A percentile compares a stretch with the other conserved stretches of the same genome.
These are phyloP conservation scores for Lasiommata megera DNA, from an alignment of 2,888 invertebrate genomes.

Conservation along the genomic window DNA sequence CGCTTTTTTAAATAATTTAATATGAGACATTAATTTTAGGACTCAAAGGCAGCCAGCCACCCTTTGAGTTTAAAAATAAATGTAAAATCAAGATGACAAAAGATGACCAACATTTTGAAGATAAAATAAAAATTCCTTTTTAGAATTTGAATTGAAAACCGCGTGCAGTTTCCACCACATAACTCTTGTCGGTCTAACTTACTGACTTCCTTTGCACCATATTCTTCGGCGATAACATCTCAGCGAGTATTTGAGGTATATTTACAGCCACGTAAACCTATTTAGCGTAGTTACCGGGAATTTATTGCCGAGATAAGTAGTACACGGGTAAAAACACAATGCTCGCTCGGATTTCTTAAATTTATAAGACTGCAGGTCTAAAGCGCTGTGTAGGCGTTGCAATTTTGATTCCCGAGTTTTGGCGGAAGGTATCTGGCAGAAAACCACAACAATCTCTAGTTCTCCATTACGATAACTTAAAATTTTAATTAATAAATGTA, in stretches of 20 bases:
- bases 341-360: conserved; percentile 18
- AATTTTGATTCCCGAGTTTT: too few species aligned
- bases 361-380: conserved; percentile 12
- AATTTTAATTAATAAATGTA: too few species aligned
- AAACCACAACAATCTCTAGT: too few species aligned
- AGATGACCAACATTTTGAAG: not conserved
- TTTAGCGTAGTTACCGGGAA: conserved; percentile 24
- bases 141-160: conserved; percentile 7
- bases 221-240: conserved; percentile 16
- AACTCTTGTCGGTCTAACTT: conserved; percentile 5
- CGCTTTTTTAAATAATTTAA: too few species aligned
- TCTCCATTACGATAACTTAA: too few species aligned
- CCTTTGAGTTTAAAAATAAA: not conserved
- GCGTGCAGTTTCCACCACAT: conserved; percentile 1
- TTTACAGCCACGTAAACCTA: conserved; percentile 32
- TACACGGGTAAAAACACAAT: conserved; percentile 21
- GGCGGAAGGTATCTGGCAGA: too few species aligned
- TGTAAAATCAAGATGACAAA: conserved; percentile 3
- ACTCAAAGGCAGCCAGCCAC: too few species aligned
- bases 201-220: conserved; percentile 8
- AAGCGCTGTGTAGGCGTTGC: too few species aligned
- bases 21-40: too few species aligned
- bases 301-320: conserved; percentile 28
- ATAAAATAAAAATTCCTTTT: not conserved
- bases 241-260: conserved; percentile 13